Base-by-base conservation (phyloP, 2,113 vertebrate species). In the Orthonyx spaldingii region DNA sequence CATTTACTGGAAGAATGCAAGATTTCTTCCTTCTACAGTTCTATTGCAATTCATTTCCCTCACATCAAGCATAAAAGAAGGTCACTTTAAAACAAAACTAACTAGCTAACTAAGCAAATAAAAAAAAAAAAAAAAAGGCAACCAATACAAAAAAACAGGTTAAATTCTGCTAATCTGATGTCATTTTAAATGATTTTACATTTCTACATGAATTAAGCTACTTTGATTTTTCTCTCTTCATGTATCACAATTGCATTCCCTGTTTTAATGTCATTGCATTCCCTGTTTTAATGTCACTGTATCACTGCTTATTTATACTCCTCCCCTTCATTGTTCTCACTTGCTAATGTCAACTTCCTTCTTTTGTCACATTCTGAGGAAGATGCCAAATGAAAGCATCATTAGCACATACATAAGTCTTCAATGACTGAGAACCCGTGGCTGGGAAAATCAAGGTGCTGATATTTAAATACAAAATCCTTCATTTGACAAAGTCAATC, bases 391-490 rank as follows among this genome's bases (percentile, higher is more conserved):
- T 4, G 32, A 72, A 95, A 87, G 10, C 35, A 60, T 86, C 52
- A 66, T 69, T 76, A 90, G 26, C 57, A 72, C 52, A 75, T 77
- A 49, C 35, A 74, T 14, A 80, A 86, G 28, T 64, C 57, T 87
- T 89, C 50, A 74, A 33, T 30, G 42, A 80, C n/a, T 91, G 52
- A 91, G 46, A 39, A 94, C 47, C 15, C 65, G 63, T 84, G 0
- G 0, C 84, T 82, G 65, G 52, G 61, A 94, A 91, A 92, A 96
- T 90, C 86, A 94, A 85, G 81, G 28, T 60, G 90, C 49, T 76
- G 39, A 84, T 83, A 80, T 94, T 96, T 81, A 96, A 94, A 96
- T 66, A 90, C 23, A 96, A 95, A 97, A 93, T 95, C 46, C 63
- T 87, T 72, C 66, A 89, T 93, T 95, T 88, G 71, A 96, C 76